Percentiles rank a stretch among this genome's conserved stretches.
Conservation (phyloP, 2,888 invertebrate species). For the Coenonympha glycerion region DNA sequence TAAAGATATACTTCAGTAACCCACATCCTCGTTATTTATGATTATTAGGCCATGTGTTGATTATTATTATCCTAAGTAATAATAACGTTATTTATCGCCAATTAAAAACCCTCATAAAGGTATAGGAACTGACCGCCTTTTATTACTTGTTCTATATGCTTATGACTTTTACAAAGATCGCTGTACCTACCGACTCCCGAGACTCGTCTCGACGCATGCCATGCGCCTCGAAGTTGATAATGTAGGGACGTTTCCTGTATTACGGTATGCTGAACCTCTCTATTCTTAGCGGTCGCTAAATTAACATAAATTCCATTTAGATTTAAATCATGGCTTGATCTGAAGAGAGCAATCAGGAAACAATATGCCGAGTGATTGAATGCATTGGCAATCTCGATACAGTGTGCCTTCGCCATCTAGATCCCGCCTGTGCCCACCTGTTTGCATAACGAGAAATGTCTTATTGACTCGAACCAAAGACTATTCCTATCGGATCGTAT, state of each 20-base stretch:
- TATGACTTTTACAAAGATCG: constrained; percentile 59
- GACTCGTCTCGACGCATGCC: constrained; percentile 62
- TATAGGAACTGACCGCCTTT: constrained; percentile 61
- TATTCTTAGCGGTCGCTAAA: constrained; percentile 56
- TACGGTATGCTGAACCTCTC: constrained; percentile 46
- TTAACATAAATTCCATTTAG: constrained; percentile 64
- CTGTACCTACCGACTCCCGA: too few species aligned
- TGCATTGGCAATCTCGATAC: constrained; percentile 30
- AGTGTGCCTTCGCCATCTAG: constrained; percentile 21
- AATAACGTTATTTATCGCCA: constrained; percentile 30
- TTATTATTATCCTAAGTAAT: neutral
- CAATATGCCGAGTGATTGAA: constrained; percentile 39
- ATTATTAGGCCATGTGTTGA: neutral
- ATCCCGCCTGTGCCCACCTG: constrained; percentile 25
- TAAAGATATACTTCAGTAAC: neutral
- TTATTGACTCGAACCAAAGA: constrained; percentile 25
- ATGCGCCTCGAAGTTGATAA: constrained; percentile 63
- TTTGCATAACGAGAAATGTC: constrained; percentile 29
- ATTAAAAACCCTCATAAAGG: constrained; percentile 54
- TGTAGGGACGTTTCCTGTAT: constrained; percentile 69
- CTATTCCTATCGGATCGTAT: constrained; percentile 24
- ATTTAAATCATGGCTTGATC: constrained; percentile 47
- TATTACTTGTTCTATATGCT: constrained; percentile 68
- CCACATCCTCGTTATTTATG: neutral
- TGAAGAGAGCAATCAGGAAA: constrained; percentile 43